Evolutionary conservation across 2,797 vertebrate species (phyloP), one percentile per base, ranked within the genome.

Genomic region (Lagocephalus sceleratus): DNA sequence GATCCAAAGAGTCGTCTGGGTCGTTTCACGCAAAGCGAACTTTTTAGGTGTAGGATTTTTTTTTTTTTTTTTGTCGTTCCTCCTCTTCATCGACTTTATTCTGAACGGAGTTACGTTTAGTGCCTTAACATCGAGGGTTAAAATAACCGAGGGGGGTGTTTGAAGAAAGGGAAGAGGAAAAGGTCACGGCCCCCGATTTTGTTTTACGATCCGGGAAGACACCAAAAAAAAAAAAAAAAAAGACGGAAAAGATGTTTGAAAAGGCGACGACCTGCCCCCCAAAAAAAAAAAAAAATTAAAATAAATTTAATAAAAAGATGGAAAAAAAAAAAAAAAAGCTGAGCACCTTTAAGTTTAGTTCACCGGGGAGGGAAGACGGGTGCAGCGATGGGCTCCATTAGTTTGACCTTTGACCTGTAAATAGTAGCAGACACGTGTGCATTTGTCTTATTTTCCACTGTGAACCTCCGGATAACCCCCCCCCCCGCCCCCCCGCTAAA

Each of bases 41-140:
- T 86, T 86, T 90, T 90, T 90, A 87, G 87, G 76, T 83, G 81
- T 71, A 15, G 62, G 54, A 39, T 75, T 76, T 64, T 47, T 35
- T 47, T 39, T 48, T 45, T 25, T 48, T 45, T 73, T 75, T 63
- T 47, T 45, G 43, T 39, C 49, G 53, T 72, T 77, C 62, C 76
- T 75, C 57, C 48, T 49, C 59, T 79, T 54, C 65, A 54, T 62
- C 54, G 48, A 48, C 59, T 62, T 69, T 62, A 66, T 66, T 71
- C 60, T 71, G 68, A 61, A 72, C 55, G 68, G 73, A 78, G 69
- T 70, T 78, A 61, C 63, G 56, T 78, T 66, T 60, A 72, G 88
- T 90, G 87, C 85, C 90, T 90, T 89, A 83, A 76, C 65, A 57
- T 75, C 56, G 64, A 75, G 51, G 50, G 75, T 77, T 52, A 71